Evolutionary conservation across 2,797 vertebrate species (phyloP), one percentile per base, ranked within the genome.

Genomic region (Brachymystax lenok): DNA sequence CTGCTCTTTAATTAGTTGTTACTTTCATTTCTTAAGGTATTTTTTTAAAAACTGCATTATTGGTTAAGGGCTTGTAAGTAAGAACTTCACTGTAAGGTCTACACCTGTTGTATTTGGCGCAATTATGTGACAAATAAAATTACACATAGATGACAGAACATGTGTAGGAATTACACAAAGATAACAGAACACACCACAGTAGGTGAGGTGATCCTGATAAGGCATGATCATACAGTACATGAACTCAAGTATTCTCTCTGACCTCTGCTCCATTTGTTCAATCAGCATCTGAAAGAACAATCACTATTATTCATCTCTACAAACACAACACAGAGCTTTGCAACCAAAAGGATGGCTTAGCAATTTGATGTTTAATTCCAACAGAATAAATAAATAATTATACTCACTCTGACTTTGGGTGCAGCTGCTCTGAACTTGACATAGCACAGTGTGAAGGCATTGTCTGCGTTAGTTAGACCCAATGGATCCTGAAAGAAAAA

Each of bases 371-470:
- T 5, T 16, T 19, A 16, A 19, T 54, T 17, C 52, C 59, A 61
- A 63, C 59, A 24, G 59, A 63, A 63, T 12, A 63, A 24, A 63
- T 19, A 8, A 71, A 17, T 16, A 0, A 71, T 10, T 54, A 66
- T 61, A 96, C 96, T 96, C 92, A 99, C 98, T 88, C 96, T 94
- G 88, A 99, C 96, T 97, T 99, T 99, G 28, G 98, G 98, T 75
- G 98, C 97, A 84, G 96, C 96, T 63, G 96, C 96, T 95, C 98
- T 94, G 87, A 98, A 99, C 88, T 97, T 99, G 24, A 99, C 96
- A 80, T 99, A 99, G 88, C 98, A 99, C 3, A 99, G 92, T 0
- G 98, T 99, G 83, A 99, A 99, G 83, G 97, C 97, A 79, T 99
- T 99, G 90, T 99, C 98, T 84, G 95, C 94, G 71, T 94, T 97